phyloP scores from a whole-genome alignment of 2,888 invertebrate species.

The Scrobipalpa costella region DNA sequence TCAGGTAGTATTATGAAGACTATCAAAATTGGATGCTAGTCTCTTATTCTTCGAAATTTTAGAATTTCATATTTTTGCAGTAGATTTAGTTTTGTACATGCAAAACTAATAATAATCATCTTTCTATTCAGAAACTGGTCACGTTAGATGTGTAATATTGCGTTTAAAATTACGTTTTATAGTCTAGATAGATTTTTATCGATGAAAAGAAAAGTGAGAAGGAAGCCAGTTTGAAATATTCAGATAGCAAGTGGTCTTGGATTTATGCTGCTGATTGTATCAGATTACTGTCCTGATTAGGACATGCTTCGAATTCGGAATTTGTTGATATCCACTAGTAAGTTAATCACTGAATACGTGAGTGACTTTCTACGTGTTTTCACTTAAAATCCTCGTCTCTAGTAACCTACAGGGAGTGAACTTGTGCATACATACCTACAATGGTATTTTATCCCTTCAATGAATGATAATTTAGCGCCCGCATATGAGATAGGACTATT shows the following conservation, averaged over 20 bases:
- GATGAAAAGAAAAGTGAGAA: too few relatives aligned
- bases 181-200: too few relatives aligned
- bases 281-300: background rate
- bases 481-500: slow-evolving; percentile 23
- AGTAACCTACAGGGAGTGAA: background rate
- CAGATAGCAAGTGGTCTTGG: background rate
- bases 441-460: slow-evolving; percentile 5
- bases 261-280: background rate
- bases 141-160: too few relatives aligned
- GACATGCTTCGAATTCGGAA: background rate
- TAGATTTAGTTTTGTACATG: too few relatives aligned
- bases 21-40: too few relatives aligned
- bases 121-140: too few relatives aligned
- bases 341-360: background rate
- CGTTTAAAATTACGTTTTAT: too few relatives aligned
- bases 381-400: slow-evolving; percentile 4
- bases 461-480: slow-evolving; percentile 13
- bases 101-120: too few relatives aligned
- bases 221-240: too few relatives aligned
- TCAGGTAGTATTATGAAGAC: too few relatives aligned
- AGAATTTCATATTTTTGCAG: too few relatives aligned
- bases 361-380: slow-evolving; percentile 3
- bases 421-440: slow-evolving; percentile 2
- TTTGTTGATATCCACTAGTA: background rate
- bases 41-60: too few relatives aligned